Base-by-base conservation (phyloP, 2,797 vertebrate genomes). In the Smutsia gigantea region DNA sequence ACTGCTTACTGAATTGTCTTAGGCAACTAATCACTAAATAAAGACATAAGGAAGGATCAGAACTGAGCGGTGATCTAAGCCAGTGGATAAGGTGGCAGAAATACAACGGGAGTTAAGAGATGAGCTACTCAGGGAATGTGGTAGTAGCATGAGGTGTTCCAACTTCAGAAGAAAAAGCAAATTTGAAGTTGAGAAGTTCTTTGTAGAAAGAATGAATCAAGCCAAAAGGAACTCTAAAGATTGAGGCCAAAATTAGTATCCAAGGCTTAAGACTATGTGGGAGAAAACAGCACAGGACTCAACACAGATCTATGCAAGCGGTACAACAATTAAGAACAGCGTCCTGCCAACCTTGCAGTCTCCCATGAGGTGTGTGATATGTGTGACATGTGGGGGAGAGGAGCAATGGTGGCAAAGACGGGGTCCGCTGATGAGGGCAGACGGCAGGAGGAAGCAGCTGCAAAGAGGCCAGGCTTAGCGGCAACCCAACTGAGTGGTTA, bases 201-300 rank as follows among this genome's bases (percentile, higher is more conserved):
- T 42, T 95, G 23, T 19, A 68, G 37, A 77, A 93, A 75, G 31
- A 84, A 74, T 68, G 29, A 71, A 85, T 90, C 84, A 75, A n/a
- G 19, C 27, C 57, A 15, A 95, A 96, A 90, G 51, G 25, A 71
- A 90, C 63, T 71, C 64, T 61, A 93, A 87, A 95, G 31, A 49
- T 0, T 46, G 27, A 95, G 34, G 53, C 57, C 46, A 92, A 81
- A 92, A 84, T 0, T n/a, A 21, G 34, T 19, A 31, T 42, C 27
- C 21, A 90, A 90, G 37, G 27, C 64, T 94, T 79, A 61, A 87
- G 49, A 79, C 7, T 72, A 88, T 75, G 46, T 63, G 51, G 21
- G 37, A 86, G 37, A 90, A 93, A 71, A 57, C 2, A 81, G n/a
- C 29, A 53, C 11, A 93, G 55, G 7, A 84, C 81, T 72, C 55